Conservation (phyloP, 2,888 invertebrate genomes). For the Sphaeridia pumilis region DNA sequence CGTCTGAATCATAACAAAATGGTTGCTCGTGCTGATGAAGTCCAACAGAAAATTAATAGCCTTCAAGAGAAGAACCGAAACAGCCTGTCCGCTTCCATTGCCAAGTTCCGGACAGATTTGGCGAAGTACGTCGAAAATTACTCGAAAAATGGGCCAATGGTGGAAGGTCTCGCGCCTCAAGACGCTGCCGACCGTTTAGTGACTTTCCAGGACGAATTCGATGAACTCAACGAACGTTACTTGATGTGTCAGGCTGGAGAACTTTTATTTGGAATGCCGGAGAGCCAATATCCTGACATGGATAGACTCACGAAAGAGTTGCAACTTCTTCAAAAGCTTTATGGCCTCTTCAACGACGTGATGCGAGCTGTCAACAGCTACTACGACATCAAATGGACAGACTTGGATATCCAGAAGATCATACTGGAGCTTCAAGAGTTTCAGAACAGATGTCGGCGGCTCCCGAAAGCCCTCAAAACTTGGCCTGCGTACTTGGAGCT, state of each 20-base stretch:
- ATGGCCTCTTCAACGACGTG: conserved; percentile 64
- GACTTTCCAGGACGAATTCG: conserved; percentile 65
- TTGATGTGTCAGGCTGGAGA: conserved; percentile 76
- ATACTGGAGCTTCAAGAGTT: conserved; percentile 68
- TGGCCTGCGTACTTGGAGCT: conserved; percentile 66
- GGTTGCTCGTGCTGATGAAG: conserved; percentile 55
- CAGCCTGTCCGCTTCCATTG: conserved; percentile 60
- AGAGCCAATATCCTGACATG: conserved; percentile 69
- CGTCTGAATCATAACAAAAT: conserved; percentile 66
- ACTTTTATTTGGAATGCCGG: conserved; percentile 67
- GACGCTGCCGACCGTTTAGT: conserved; percentile 43
- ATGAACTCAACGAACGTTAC: conserved; percentile 67
- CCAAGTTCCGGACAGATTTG: conserved; percentile 53
- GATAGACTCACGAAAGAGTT: conserved; percentile 70
- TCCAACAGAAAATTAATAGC: conserved; percentile 57
- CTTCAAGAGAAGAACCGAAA: conserved; percentile 62
- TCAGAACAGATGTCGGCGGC: conserved; percentile 67
- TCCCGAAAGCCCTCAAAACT: conserved; percentile 72
- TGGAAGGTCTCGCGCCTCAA: conserved; percentile 66
- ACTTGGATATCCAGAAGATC: conserved; percentile 71
- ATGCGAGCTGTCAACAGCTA: conserved; percentile 77
- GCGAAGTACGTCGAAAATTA: conserved; percentile 58
- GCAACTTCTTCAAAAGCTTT: conserved; percentile 69
- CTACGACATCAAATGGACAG: conserved; percentile 69
- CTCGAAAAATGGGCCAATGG: conserved; percentile 70